Conservation (phyloP, 1,140 invertebrate genomes). For the Heliconius congener region DNA sequence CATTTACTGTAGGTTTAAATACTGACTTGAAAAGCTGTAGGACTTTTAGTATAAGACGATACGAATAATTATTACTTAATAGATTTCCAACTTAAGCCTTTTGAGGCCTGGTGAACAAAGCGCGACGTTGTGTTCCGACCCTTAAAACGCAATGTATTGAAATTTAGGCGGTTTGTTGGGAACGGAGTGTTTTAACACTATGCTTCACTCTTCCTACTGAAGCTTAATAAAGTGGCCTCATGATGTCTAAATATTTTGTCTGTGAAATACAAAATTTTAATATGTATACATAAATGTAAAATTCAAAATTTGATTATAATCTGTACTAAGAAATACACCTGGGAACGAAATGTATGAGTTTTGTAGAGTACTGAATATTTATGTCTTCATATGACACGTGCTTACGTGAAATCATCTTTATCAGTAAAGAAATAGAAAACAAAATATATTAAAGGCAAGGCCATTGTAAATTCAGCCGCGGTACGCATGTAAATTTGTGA, state of each 20-base stretch:
- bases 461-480: constrained; percentile 19
- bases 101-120: too few species aligned
- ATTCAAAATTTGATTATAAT: neutral
- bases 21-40: too few species aligned
- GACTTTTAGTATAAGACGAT: too few species aligned
- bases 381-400: neutral
- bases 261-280: neutral
- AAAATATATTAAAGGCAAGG: neutral
- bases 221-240: neutral
- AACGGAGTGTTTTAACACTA: too few species aligned
- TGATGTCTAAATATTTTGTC: neutral
- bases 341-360: constrained; percentile 24
- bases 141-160: too few species aligned
- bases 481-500: constrained; percentile 25
- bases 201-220: too few species aligned
- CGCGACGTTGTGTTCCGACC: too few species aligned
- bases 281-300: neutral
- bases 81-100: too few species aligned
- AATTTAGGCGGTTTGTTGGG: too few species aligned
- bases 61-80: too few species aligned
- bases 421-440: neutral
- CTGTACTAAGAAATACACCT: constrained; percentile 2
- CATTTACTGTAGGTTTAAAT: too few species aligned
- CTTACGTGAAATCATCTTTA: neutral
- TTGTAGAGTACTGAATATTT: constrained; percentile 24